phyloP scores from a whole-genome alignment of 1,140 invertebrate species.

The Microplitis demolitor region DNA sequence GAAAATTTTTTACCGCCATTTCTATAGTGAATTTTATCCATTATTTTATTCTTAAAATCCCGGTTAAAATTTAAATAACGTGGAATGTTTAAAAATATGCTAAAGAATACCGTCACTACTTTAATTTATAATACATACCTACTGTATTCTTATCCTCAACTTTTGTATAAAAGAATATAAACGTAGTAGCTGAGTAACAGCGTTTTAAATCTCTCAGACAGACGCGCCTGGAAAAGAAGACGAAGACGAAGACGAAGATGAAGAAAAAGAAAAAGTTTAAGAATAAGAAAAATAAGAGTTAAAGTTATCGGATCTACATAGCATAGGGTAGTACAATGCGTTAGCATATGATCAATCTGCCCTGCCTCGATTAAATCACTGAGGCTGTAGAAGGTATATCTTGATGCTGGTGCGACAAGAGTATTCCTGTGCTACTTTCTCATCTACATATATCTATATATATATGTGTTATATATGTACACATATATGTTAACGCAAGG shows the following conservation, averaged over 20 bases:
- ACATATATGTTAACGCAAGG: not conserved
- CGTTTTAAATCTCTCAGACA: constrained; percentile 23
- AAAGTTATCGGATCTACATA: constrained; percentile 23
- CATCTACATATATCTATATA: not conserved
- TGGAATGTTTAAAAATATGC: too few relatives aligned
- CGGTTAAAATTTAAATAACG: too few relatives aligned
- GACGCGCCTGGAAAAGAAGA: not conserved
- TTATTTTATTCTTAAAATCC: not conserved
- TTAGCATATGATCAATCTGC: constrained; percentile 18
- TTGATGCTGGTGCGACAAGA: not conserved
- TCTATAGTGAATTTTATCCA: not conserved
- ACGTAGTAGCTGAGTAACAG: constrained; percentile 14
- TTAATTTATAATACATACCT: not conserved
- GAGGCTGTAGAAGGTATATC: constrained; percentile 11
- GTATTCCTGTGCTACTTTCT: not conserved
- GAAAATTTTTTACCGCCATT: not conserved
- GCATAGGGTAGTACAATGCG: constrained; percentile 4
- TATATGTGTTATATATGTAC: not conserved
- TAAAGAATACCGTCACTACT: not conserved
- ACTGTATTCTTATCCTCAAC: not conserved
- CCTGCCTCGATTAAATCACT: constrained; percentile 27
- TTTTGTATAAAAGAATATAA: not conserved
- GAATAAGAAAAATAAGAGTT: constrained; percentile 1
- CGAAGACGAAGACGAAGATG: too few relatives aligned
- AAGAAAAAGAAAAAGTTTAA: too few relatives aligned